Conservation (phyloP, 2,888 invertebrate genomes). For the Myathropa florea region DNA sequence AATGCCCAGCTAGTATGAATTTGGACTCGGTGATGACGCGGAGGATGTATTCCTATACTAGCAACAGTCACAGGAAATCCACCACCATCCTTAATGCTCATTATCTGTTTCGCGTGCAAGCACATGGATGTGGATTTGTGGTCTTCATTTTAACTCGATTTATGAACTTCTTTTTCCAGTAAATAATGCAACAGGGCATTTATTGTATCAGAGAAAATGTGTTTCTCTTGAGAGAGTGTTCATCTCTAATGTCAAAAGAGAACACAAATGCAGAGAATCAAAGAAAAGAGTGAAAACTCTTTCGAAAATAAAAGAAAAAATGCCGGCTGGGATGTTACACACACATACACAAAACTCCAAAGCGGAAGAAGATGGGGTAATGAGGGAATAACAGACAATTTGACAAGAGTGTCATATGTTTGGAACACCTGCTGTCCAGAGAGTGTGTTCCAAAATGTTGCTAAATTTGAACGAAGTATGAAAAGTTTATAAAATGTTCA, state of each 20-base stretch:
- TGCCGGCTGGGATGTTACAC: conserved; percentile 8
- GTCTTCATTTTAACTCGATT: conserved; percentile 1
- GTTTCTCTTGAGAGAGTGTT: background rate
- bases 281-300: background rate
- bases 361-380: conserved; percentile 28
- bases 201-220: background rate
- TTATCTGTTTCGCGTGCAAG: conserved; percentile 3
- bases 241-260: background rate
- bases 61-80: conserved; percentile 1
- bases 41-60: background rate
- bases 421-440: conserved; percentile 15
- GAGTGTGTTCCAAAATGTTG: background rate
- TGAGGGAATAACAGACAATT: conserved; percentile 23
- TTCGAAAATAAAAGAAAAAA: background rate
- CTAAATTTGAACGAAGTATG: background rate
- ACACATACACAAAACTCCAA: conserved; percentile 19
- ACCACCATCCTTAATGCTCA: conserved; percentile 11
- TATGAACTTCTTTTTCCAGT: conserved; percentile 6
- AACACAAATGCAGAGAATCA: background rate
- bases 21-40: background rate
- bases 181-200: conserved; percentile 64
- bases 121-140: conserved; percentile 9
- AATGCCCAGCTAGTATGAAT: background rate
- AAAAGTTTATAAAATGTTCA: no score
- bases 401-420: conserved; percentile 47